Evolutionary conservation across 2,113 vertebrate species (phyloP).

Genomic region (Poeciliopsis turrubarensis): DNA sequence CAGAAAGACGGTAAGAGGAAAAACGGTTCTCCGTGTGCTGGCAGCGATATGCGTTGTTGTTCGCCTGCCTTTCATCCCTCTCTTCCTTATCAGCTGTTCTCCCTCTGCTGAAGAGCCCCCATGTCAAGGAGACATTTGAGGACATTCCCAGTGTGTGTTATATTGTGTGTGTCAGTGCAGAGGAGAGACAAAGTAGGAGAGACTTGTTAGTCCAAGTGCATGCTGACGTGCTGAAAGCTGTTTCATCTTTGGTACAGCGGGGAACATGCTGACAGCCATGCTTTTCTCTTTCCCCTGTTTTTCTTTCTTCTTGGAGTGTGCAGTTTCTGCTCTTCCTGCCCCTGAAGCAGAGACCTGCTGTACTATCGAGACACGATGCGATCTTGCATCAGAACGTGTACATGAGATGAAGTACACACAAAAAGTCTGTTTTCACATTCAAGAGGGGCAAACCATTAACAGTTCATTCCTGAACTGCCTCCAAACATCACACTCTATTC

Average conservation of each 20-base stretch:
- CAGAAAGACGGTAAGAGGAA: not conserved
- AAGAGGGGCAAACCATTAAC: not conserved
- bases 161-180: constrained; percentile 6
- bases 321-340: not conserved
- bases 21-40: not conserved
- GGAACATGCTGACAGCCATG: constrained; percentile 67
- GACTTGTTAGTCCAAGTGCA: constrained; percentile 44
- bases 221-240: constrained; percentile 55
- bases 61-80: constrained; percentile 25
- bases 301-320: not conserved
- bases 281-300: not conserved
- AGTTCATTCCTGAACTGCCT: not conserved
- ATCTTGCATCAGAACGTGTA: not conserved
- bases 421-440: not conserved
- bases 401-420: constrained; percentile 8
- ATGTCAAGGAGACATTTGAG: constrained; percentile 58
- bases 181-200: not conserved
- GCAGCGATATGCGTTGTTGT: constrained; percentile 5
- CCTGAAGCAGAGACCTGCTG: not conserved
- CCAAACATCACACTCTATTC: not conserved
- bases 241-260: constrained; percentile 59
- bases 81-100: constrained; percentile 39
- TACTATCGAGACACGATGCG: not conserved
- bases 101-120: constrained; percentile 32
- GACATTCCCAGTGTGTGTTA: constrained; percentile 4